Evolutionary conservation across 1,140 invertebrate genomes (phyloP), one percentile per base, ranked within the genome.

Genomic region (Penaeus vannamei): DNA sequence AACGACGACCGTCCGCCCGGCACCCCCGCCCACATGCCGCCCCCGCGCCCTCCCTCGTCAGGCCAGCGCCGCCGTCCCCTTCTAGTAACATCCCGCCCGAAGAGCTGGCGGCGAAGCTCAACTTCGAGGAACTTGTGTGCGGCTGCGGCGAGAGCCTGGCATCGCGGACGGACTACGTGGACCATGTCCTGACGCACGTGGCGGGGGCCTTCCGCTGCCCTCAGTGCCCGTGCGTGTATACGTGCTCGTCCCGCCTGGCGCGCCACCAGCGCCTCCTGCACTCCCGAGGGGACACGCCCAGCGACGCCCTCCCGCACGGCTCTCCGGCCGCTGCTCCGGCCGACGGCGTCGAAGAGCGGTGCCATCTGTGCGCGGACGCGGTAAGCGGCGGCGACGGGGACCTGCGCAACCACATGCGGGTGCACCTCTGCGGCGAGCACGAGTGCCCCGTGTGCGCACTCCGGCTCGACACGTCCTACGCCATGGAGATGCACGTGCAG

Each of bases 401-500:
- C 17, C 29, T 84, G 19, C 29, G 53, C 23, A 60, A 36, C n/a
- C 88, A 90, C 42, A 23, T 72, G 7, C 60, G 69, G 76, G 62
- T 66, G 17, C 88, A 90, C 26, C 42, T 90, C 61, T 60, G 46
- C 32, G 88, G 88, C 1, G 79, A 77, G 20, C 26, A 85, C 23
- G 84, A 85, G 46, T 90, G 88, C 60, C 84, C 84, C 22, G 42
- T 90, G 59, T 90, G 88, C 66, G 84, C 76, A 20, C 20, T 85
- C 20, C 61, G 84, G 14, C 61, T 90, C 7, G 22, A 82, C 26
- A 83, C 88, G 12, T 53, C 36, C 1, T 36, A 64, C 42, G 59
- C 72, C 36, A 29, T 89, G 82, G 61, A 62, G 46, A 36, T 62
- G 14, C 87, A 89, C 61, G 60, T 89, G 7, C 59, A 89, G 29